Evolutionary conservation across 2,113 vertebrate species (phyloP).

Genomic region (Lipotes vexillifer): DNA sequence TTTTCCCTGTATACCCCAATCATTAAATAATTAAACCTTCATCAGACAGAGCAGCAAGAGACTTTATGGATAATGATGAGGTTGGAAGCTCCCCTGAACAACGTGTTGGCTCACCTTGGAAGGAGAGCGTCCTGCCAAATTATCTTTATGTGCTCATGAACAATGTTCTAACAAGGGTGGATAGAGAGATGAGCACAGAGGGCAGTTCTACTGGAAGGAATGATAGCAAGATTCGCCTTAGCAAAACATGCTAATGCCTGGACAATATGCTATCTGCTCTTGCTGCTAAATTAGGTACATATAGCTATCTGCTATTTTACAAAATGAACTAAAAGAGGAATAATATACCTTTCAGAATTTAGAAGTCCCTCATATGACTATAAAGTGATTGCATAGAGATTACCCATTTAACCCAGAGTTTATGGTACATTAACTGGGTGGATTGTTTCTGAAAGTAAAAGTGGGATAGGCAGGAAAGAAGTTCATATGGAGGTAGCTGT

Average conservation of each 20-base stretch:
- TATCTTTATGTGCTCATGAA: constrained; percentile 64
- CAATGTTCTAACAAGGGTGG: constrained; percentile 58
- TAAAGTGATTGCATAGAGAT: constrained; percentile 70
- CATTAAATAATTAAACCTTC: constrained; percentile 47
- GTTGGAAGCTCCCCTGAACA: constrained; percentile 51
- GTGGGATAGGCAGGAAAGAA: constrained; percentile 57
- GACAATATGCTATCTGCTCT: constrained; percentile 13
- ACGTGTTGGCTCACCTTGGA: constrained; percentile 71
- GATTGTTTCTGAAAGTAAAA: not conserved
- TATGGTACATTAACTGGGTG: not conserved
- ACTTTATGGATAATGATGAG: constrained; percentile 35
- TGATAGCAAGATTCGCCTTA: constrained; percentile 53
- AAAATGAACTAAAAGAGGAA: constrained; percentile 13
- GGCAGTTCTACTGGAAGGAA: constrained; percentile 52
- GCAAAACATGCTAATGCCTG: constrained; percentile 43
- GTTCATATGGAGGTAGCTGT: constrained; percentile 69
- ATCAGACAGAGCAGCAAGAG: constrained; percentile 37
- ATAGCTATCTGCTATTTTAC: constrained; percentile 52
- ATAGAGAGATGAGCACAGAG: constrained; percentile 62
- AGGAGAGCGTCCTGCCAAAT: constrained; percentile 59
- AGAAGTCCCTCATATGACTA: constrained; percentile 61
- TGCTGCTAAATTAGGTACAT: constrained; percentile 54
- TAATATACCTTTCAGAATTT: constrained; percentile 56
- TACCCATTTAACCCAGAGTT: constrained; percentile 58
- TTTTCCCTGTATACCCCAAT: constrained; percentile 11